Evolutionary conservation across 2,113 vertebrate genomes (phyloP), one percentile per base, ranked within the genome.

Genomic region (Hippocampus zosterae): DNA sequence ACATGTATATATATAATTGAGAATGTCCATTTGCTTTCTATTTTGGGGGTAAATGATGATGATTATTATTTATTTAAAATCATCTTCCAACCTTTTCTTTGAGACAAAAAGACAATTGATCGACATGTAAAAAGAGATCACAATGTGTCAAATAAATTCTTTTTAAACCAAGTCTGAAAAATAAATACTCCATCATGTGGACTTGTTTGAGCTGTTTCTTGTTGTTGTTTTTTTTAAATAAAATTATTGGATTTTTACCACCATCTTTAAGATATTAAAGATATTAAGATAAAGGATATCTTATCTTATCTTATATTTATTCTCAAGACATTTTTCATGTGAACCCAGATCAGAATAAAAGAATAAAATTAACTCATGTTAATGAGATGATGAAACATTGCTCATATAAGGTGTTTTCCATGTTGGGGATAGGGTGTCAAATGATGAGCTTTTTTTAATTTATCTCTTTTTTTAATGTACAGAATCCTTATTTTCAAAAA

Each of bases 1-100:
- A 56, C 7, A 18, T 25, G 16, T 6, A 27, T 7, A 55, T 55
- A 55, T 15, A 29, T 25, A 80, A 83, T 59, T 59, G n/a, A n/a
- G n/a, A n/a, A 60, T 50, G 46, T 50, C 15, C 5, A 37, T 37
- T 37, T 50, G 46, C 4, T 48, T 48, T 48, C 46, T 48, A 48
- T 48, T 48, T 15, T 15, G 46, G 15, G 16, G 5, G 3, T 18
- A 50, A 50, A 50, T 19, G 15, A 50, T 50, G 1, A 50, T 18
- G 1, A 50, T 50, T 18, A 48, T 16, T 18, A 15, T 48, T 48
- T 1, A 5, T 48, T 48, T 5, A 18, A 48, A 48, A 48, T 48
- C 46, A 16, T 48, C 4, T 52, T 52, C 6, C 10, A 52, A 21
- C 7, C 19, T 21, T 52, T 52, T 55, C 21, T 55, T 10, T 11